Conservation (phyloP, 2,113 vertebrate species). For the Carollia perspicillata region DNA sequence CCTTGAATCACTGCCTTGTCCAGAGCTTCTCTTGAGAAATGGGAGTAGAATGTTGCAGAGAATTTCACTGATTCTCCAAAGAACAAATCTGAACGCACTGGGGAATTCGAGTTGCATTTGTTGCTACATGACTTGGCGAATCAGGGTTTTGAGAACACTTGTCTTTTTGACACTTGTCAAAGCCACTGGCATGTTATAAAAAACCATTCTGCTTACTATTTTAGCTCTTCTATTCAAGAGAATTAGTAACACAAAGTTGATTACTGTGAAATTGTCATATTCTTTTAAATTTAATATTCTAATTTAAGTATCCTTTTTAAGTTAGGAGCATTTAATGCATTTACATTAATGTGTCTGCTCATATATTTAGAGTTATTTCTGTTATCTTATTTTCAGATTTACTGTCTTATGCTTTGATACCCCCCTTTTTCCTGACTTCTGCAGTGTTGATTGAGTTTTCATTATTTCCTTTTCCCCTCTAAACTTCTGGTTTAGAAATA, state of each 20-base stretch:
- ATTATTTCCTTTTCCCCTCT: background rate
- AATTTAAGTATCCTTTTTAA: background rate
- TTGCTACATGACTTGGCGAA: background rate
- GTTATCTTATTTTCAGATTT: background rate
- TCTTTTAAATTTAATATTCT: background rate
- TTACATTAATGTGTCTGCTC: background rate
- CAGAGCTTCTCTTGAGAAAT: background rate
- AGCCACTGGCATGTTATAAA: background rate
- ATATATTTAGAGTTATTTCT: slow-evolving; percentile 28
- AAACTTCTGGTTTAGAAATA: background rate
- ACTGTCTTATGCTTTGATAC: background rate
- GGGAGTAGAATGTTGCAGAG: background rate
- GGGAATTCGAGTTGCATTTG: background rate
- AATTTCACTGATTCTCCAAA: background rate
- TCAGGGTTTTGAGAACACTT: background rate
- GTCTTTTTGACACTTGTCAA: background rate
- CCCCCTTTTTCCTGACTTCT: background rate
- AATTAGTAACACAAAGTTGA: background rate
- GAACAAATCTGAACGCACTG: background rate
- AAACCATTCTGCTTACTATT: background rate
- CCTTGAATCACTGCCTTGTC: slow-evolving; percentile 39
- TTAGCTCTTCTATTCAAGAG: background rate
- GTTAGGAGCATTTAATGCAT: background rate
- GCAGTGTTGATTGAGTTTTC: background rate
- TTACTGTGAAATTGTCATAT: background rate